These are phyloP conservation scores for Sylvilagus floridanus DNA, from an alignment of 2,797 vertebrate species.

Conservation along the genomic window DNA sequence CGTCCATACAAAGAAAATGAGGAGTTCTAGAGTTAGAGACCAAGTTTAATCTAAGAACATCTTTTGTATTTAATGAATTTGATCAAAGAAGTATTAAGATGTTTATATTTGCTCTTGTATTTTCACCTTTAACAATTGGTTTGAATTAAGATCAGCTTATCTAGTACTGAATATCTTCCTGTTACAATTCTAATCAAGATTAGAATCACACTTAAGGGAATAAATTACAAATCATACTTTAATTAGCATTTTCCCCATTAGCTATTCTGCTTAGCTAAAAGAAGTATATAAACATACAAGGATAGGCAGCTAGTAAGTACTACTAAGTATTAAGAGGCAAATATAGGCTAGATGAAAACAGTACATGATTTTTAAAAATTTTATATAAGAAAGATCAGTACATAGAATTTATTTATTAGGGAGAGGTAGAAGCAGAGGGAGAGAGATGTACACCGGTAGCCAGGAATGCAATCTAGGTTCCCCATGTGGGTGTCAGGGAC, in stretches of 20 bases:
- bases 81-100: slow-evolving; percentile 36
- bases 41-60: not conserved
- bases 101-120: slow-evolving; percentile 5
- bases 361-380: not conserved
- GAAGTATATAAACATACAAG: not conserved
- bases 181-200: slow-evolving; percentile 21
- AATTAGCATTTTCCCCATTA: not conserved
- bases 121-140: slow-evolving; percentile 9
- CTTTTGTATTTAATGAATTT: not conserved
- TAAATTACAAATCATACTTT: slow-evolving; percentile 47
- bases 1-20: not conserved
- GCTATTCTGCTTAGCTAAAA: slow-evolving; percentile 20
- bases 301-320: not conserved
- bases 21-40: not conserved
- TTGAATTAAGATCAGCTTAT: slow-evolving; percentile 31
- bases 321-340: not conserved
- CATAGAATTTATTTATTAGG: too few relatives aligned
- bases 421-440: too few relatives aligned
- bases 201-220: slow-evolving; percentile 25
- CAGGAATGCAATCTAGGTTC: too few relatives aligned
- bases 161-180: slow-evolving; percentile 33
- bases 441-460: too few relatives aligned
- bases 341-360: not conserved
- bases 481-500: too few relatives aligned
- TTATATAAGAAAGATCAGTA: not conserved